These are phyloP conservation scores for Odontothrips loti DNA, from an alignment of 2,888 invertebrate species.

Conservation along the genomic window DNA sequence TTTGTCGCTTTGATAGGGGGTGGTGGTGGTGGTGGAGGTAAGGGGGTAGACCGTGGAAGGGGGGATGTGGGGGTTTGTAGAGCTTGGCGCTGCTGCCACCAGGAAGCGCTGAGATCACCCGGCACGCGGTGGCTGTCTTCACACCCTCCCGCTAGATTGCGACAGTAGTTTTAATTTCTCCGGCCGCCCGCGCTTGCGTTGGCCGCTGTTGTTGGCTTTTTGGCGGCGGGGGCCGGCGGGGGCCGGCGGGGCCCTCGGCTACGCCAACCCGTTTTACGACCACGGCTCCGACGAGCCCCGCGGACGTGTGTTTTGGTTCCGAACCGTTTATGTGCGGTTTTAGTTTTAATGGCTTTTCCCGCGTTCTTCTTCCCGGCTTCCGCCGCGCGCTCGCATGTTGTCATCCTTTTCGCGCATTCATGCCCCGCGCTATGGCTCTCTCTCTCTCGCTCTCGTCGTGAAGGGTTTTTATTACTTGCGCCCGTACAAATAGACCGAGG, in stretches of 20 bases:
- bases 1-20: neutral
- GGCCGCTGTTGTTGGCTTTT: too few species aligned
- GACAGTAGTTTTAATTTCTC: slow-evolving; percentile 19
- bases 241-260: neutral
- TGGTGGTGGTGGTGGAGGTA: slow-evolving; percentile 9
- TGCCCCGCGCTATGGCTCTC: too few species aligned
- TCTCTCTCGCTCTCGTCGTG: too few species aligned
- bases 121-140: neutral
- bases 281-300: neutral
- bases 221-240: neutral
- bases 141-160: slow-evolving; percentile 12
- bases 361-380: neutral
- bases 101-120: neutral
- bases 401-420: neutral
- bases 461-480: too few species aligned
- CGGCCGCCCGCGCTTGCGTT: neutral
- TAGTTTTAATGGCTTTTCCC: neutral
- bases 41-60: neutral
- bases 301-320: slow-evolving; percentile 18
- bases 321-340: slow-evolving; percentile 5
- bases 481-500: too few species aligned
- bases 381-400: neutral
- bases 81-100: neutral
- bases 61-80: too few species aligned
- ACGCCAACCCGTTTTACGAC: neutral